These are phyloP conservation scores for Coelinius sp. DNA, from an alignment of 2,888 invertebrate species.

Conservation along the genomic window DNA sequence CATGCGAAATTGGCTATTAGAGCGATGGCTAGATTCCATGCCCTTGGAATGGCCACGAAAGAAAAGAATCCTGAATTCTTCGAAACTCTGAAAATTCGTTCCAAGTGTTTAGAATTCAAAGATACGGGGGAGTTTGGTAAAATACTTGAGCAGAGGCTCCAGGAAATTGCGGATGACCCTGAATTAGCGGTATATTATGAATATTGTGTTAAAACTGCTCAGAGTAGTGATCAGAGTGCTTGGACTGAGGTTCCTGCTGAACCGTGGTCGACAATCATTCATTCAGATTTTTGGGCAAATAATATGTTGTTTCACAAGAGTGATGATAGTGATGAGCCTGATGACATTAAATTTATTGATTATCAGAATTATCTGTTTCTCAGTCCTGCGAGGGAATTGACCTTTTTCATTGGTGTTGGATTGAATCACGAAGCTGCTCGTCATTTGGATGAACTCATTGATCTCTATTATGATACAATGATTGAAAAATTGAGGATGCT, in stretches of 20 bases:
- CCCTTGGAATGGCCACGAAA: slow-evolving; percentile 74
- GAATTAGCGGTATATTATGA: slow-evolving; percentile 51
- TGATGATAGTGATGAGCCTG: slow-evolving; percentile 61
- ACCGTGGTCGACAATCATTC: slow-evolving; percentile 73
- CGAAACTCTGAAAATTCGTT: slow-evolving; percentile 58
- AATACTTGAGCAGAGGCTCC: slow-evolving; percentile 53
- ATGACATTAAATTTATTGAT: slow-evolving; percentile 75
- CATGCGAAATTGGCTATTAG: slow-evolving; percentile 71
- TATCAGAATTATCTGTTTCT: slow-evolving; percentile 74
- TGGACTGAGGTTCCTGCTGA: slow-evolving; percentile 54
- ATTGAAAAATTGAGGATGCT: slow-evolving; percentile 68
- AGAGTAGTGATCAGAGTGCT: neutral
- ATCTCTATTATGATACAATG: slow-evolving; percentile 73
- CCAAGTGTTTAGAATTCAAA: slow-evolving; percentile 54
- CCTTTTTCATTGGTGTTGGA: slow-evolving; percentile 75
- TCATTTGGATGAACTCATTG: slow-evolving; percentile 72
- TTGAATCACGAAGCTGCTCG: slow-evolving; percentile 69
- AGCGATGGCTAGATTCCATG: slow-evolving; percentile 75
- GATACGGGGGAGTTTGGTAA: slow-evolving; percentile 51
- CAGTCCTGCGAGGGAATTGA: slow-evolving; percentile 73
- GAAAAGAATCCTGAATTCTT: slow-evolving; percentile 63
- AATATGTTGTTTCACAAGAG: slow-evolving; percentile 74
- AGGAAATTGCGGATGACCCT: slow-evolving; percentile 56
- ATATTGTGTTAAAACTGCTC: slow-evolving; percentile 29
- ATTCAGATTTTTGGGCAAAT: slow-evolving; percentile 77